Conservation (phyloP, 1,140 invertebrate genomes). For the Notospermus geniculatus region DNA sequence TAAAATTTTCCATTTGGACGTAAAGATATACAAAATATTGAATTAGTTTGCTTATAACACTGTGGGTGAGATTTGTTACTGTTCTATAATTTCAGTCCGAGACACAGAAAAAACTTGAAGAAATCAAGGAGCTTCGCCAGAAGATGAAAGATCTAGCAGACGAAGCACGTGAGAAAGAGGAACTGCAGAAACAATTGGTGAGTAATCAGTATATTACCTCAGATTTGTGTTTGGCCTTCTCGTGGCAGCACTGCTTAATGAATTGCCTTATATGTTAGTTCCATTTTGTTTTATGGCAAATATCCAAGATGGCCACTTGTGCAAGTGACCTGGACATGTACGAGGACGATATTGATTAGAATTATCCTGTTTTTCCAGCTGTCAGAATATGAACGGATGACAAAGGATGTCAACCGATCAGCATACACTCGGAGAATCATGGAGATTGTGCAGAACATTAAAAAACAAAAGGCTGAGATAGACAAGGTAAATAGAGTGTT, state of each 20-base stretch:
- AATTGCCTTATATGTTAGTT: no score
- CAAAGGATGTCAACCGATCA: constrained; percentile 68
- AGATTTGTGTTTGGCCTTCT: no score
- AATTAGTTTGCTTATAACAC: no score
- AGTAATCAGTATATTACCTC: no score
- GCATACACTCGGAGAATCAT: constrained; percentile 87
- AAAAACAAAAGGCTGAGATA: constrained; percentile 90
- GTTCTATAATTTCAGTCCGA: constrained; percentile 53
- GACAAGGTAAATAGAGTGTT: constrained; percentile 63
- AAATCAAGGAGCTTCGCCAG: constrained; percentile 54
- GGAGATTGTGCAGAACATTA: constrained; percentile 91
- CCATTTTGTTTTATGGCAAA: no score
- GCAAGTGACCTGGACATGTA: no score
- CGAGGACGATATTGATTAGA: no score
- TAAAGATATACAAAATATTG: no score
- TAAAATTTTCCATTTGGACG: neutral
- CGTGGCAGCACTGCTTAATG: no score
- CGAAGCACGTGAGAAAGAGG: constrained; percentile 60
- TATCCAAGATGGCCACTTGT: no score
- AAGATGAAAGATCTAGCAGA: constrained; percentile 59
- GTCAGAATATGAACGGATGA: constrained; percentile 69
- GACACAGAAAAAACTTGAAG: constrained; percentile 57
- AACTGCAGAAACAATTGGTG: constrained; percentile 56
- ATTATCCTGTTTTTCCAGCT: constrained; percentile 56
- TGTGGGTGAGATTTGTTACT: no score